phyloP scores from a whole-genome alignment of 2,888 invertebrate genomes.

The Aspidiotus rigidus region DNA sequence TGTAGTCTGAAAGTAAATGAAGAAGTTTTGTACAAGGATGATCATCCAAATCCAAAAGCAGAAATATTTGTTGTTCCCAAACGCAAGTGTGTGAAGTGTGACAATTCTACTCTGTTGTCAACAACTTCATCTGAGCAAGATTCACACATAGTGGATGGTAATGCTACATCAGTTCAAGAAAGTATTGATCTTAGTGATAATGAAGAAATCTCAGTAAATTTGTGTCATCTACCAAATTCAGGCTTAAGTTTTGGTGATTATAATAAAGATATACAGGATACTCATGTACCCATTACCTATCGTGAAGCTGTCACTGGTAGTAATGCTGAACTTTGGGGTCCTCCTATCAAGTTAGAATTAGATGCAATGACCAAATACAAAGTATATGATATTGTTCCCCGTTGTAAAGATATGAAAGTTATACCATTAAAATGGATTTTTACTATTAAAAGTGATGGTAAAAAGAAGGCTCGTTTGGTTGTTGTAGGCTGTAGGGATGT shows the following conservation, averaged over 20 bases:
- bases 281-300: not conserved
- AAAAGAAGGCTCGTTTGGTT: not conserved
- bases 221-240: too few relatives aligned
- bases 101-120: too few relatives aligned
- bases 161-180: too few relatives aligned
- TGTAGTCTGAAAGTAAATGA: not conserved
- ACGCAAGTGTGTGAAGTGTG: too few relatives aligned
- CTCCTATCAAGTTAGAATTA: not conserved
- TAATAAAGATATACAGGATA: too few relatives aligned
- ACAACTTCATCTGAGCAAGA: too few relatives aligned
- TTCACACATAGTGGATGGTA: too few relatives aligned
- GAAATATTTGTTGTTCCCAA: too few relatives aligned
- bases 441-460: not conserved
- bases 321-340: not conserved
- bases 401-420: not conserved
- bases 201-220: too few relatives aligned
- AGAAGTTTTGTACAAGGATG: not conserved
- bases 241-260: too few relatives aligned
- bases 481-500: constrained; percentile 27
- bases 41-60: too few relatives aligned
- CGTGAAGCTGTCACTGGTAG: not conserved
- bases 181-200: too few relatives aligned
- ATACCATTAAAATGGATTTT: not conserved
- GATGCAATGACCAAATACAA: not conserved
- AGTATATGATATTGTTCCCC: not conserved